These are phyloP conservation scores for Sitobion miscanthi DNA, from an alignment of 1,140 invertebrate species.

Conservation along the genomic window DNA sequence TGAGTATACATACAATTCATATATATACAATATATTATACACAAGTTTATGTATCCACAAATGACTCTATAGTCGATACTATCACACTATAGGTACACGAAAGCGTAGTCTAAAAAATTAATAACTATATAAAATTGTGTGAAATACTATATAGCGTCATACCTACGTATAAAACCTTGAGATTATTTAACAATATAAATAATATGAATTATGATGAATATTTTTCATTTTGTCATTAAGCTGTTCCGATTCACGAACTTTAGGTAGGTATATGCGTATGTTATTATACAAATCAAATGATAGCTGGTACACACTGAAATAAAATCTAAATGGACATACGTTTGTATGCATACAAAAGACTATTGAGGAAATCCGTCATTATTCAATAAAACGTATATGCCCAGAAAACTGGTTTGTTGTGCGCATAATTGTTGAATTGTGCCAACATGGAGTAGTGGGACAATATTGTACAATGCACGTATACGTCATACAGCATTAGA, in stretches of 20 bases:
- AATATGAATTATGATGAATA: not conserved
- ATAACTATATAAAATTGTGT: not conserved
- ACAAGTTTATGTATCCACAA: not conserved
- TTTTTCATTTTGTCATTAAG: slow-evolving; percentile 11
- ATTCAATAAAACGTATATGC: not conserved
- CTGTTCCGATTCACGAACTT: slow-evolving; percentile 43
- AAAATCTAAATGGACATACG: slow-evolving; percentile 31
- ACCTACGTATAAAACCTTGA: slow-evolving; percentile 32
- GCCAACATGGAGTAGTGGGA: not conserved
- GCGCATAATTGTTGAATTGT: slow-evolving; percentile 19
- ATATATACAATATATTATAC: not conserved
- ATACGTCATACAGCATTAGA: not conserved
- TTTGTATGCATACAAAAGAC: not conserved
- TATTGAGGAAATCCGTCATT: slow-evolving; percentile 38
- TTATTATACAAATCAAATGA: not conserved
- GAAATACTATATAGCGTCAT: not conserved
- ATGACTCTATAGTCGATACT: not conserved
- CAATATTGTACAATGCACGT: not conserved
- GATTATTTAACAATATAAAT: slow-evolving; percentile 20
- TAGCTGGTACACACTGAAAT: not conserved
- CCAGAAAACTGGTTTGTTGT: not conserved
- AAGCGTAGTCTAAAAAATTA: not conserved
- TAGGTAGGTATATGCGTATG: not conserved
- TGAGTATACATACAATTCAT: not conserved
- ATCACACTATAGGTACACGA: not conserved